A percentile compares a stretch with the other conserved stretches of the same genome.
phyloP scores from a whole-genome alignment of 2,113 vertebrate species.

The Recurvirostra avosetta region DNA sequence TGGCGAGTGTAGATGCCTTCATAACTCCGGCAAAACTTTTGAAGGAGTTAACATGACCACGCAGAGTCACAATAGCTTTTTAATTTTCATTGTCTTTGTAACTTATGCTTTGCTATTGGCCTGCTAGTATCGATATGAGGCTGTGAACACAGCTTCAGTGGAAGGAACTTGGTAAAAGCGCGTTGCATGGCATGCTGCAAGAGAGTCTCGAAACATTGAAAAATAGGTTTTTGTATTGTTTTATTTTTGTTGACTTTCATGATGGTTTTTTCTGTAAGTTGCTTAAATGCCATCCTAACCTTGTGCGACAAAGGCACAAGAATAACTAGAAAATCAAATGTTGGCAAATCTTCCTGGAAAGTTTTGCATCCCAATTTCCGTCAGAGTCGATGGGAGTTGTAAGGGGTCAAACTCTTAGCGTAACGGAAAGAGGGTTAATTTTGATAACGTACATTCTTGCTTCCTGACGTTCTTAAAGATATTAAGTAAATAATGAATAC shows the following conservation, averaged over 20 bases:
- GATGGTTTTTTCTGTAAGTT: neutral
- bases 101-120: neutral
- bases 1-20: neutral
- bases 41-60: neutral
- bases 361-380: neutral
- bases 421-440: neutral
- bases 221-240: neutral
- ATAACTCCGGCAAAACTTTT: neutral
- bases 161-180: neutral
- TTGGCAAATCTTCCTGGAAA: neutral
- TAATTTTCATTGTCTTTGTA: neutral
- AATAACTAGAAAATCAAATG: neutral
- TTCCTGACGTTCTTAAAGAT: neutral
- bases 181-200: neutral
- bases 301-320: neutral
- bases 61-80: neutral
- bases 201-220: neutral
- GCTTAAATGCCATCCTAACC: neutral
- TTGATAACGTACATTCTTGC: neutral
- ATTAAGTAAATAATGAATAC: neutral
- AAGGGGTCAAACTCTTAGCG: neutral
- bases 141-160: neutral
- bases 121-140: neutral
- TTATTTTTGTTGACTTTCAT: neutral
- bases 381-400: neutral